Evolutionary conservation across 1,140 invertebrate species (phyloP), one percentile per base, ranked within the genome.

Genomic region (Trichonephila clavipes): DNA sequence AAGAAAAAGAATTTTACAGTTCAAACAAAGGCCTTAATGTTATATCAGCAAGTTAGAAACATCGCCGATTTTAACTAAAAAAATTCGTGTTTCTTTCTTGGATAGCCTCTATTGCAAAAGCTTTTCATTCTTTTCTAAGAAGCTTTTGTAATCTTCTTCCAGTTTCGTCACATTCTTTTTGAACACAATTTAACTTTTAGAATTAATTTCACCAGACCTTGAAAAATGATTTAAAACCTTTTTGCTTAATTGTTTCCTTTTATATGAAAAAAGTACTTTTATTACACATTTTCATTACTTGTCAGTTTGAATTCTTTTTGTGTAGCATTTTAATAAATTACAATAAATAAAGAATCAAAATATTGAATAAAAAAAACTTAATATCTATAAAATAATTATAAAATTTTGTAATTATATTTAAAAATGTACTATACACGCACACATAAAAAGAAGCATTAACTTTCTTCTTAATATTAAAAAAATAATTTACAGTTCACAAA

Each of bases 211-310:
- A 14, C 16, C 34, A 40, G 34, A 34, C 12, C 0, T 0, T 51
- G 51, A 59, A 59, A 59, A 61, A 28, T 85, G 83, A 85, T 85
- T 85, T 61, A 85, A 85, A 61, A 85, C 44, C 83, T 85, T 85
- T 85, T 24, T 59, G 10, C 51, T 12, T n/a, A 85, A 85, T 85
- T 85, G 51, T 28, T 12, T 59, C 58, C 28, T 59, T n/a, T 24
- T 61, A n/a, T 12, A 34, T 14, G 2, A 18, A 16, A 28, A 7
- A 77, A 77, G 34, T 77, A 28, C 18, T 40, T 7, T 40, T 16
- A 18, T 40, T 77, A 18, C 7, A 40, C 12, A 77, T 77, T 40
- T 14, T 34, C 5, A 51, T 40, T 77, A 16, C 5, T 5, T 19
- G 72, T 40, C 34, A 18, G 28, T 6, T 34, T 77, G 14, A 19